Conservation (phyloP, 2,888 invertebrate genomes). For the Dasypogon diadema region DNA sequence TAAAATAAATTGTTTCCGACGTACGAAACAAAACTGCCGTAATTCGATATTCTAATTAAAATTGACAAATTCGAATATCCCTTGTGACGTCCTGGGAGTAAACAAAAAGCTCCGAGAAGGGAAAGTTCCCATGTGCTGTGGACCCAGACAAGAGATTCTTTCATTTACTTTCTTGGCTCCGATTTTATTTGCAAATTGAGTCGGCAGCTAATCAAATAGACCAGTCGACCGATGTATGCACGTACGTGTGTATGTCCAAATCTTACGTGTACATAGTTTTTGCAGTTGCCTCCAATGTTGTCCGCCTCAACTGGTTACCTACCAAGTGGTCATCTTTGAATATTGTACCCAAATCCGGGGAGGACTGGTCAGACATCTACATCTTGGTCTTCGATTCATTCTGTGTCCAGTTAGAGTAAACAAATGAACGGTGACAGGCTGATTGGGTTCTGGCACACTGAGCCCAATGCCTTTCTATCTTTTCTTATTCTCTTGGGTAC, state of each 20-base stretch:
- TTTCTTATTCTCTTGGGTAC: not conserved
- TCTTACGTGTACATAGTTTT: not conserved
- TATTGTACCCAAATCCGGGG: slow-evolving; percentile 14
- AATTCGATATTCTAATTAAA: slow-evolving; percentile 54
- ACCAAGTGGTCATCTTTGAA: slow-evolving; percentile 1
- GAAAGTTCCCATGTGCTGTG: slow-evolving; percentile 14
- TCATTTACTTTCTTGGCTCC: slow-evolving; percentile 7
- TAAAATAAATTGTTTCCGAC: not conserved
- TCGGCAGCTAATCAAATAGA: slow-evolving; percentile 44
- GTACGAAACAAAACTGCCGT: not conserved
- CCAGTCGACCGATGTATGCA: not conserved
- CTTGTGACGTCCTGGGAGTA: slow-evolving; percentile 1
- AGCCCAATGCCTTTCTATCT: not conserved
- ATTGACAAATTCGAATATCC: slow-evolving; percentile 46
- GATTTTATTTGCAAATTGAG: slow-evolving; percentile 50
- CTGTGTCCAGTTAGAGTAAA: slow-evolving; percentile 31
- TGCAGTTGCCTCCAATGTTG: not conserved
- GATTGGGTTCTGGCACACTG: slow-evolving; percentile 10
- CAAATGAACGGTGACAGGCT: slow-evolving; percentile 47
- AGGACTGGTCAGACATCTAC: not conserved
- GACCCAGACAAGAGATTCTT: not conserved
- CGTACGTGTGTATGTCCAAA: not conserved
- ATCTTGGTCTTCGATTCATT: slow-evolving; percentile 8
- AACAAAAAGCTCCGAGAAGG: slow-evolving; percentile 1
- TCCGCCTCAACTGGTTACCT: slow-evolving; percentile 16